Conservation (phyloP, 2,797 vertebrate species). For the Benthosema pterotum region DNA sequence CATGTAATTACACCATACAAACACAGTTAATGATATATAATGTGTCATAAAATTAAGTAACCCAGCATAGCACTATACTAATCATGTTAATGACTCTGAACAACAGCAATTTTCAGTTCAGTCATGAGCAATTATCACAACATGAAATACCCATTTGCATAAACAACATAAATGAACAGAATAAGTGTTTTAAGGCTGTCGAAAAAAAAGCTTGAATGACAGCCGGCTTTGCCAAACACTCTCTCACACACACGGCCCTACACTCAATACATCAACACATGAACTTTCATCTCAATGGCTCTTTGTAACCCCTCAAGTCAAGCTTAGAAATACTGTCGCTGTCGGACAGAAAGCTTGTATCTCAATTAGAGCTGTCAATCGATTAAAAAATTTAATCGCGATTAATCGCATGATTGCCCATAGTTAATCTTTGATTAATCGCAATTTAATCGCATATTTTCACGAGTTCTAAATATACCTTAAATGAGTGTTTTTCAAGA, state of each 20-base stretch:
- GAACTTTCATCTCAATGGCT: not conserved
- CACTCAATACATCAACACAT: slow-evolving; percentile 12
- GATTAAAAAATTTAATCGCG: no score
- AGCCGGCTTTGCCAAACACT: slow-evolving; percentile 5
- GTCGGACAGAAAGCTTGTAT: not conserved
- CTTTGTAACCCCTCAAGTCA: not conserved
- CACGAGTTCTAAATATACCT: no score
- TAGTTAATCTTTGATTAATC: no score
- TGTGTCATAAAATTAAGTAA: no score
- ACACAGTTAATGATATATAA: not conserved
- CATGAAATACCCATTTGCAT: not conserved
- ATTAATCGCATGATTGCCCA: no score
- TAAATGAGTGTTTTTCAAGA: no score
- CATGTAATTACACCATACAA: not conserved
- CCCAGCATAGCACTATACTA: not conserved
- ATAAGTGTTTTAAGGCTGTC: not conserved
- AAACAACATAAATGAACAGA: not conserved
- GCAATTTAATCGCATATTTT: no score
- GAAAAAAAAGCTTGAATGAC: not conserved
- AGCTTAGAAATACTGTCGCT: slow-evolving; percentile 21
- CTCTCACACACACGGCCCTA: slow-evolving; percentile 12
- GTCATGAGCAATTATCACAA: not conserved
- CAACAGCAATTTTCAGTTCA: no score
- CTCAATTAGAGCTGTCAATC: no score
- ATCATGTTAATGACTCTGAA: not conserved